Percentiles rank a stretch among this genome's conserved stretches.
These are phyloP conservation scores for Chelidonichthys spinosus DNA, from an alignment of 2,797 vertebrate species.

Conservation along the genomic window DNA sequence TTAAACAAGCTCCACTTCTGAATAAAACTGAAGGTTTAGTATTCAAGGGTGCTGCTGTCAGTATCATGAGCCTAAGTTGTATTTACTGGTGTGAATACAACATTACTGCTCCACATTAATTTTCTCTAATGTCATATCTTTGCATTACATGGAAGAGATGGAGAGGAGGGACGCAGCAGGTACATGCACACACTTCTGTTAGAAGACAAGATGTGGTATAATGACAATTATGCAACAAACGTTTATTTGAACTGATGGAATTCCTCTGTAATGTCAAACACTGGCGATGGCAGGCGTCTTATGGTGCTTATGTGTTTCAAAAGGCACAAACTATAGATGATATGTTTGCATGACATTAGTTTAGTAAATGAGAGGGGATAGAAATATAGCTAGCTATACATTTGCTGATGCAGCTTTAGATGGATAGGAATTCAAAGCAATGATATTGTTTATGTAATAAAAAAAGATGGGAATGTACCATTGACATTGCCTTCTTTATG, in stretches of 20 bases:
- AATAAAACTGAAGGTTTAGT: neutral
- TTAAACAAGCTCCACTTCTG: neutral
- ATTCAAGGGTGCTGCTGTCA: neutral
- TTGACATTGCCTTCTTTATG: slow-evolving; percentile 50
- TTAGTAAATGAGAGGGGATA: neutral
- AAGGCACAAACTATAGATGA: slow-evolving; percentile 57
- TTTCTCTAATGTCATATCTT: slow-evolving; percentile 25
- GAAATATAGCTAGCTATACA: slow-evolving; percentile 21
- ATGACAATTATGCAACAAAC: slow-evolving; percentile 55
- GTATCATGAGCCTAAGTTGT: slow-evolving; percentile 8
- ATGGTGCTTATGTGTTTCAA: slow-evolving; percentile 59
- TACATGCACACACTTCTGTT: neutral
- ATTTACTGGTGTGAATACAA: slow-evolving; percentile 27
- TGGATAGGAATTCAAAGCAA: slow-evolving; percentile 2
- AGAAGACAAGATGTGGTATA: neutral
- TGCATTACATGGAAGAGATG: neutral
- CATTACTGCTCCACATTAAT: slow-evolving; percentile 11
- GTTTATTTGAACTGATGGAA: slow-evolving; percentile 39
- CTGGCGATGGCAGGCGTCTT: slow-evolving; percentile 24
- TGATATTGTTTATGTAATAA: neutral
- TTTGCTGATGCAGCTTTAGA: slow-evolving; percentile 27
- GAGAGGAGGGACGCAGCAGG: slow-evolving; percentile 3
- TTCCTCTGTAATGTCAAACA: slow-evolving; percentile 31
- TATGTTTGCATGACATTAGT: slow-evolving; percentile 55
- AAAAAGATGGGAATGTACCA: slow-evolving; percentile 46